These are phyloP conservation scores for Amiota mariae DNA, from an alignment of 2,888 invertebrate genomes.

Conservation along the genomic window DNA sequence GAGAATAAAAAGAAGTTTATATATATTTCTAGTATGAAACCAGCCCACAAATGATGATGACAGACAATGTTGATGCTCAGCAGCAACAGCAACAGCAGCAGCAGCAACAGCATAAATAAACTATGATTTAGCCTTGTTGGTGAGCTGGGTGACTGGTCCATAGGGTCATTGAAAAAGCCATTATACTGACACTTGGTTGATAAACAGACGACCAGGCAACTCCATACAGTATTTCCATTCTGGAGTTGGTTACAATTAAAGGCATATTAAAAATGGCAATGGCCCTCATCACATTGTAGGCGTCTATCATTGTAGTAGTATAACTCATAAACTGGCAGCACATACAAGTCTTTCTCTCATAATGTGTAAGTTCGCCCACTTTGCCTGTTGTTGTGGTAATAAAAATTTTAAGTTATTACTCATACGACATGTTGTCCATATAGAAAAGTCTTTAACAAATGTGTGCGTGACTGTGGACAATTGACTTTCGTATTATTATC, in stretches of 20 bases:
- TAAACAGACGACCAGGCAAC: constrained; percentile 31
- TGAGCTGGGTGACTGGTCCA: too few species aligned
- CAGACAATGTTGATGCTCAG: neutral
- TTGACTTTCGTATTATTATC: too few species aligned
- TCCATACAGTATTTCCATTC: neutral
- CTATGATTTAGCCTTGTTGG: neutral
- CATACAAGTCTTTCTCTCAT: neutral
- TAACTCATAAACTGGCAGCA: neutral
- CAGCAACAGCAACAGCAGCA: neutral
- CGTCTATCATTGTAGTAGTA: too few species aligned
- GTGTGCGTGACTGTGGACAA: constrained; percentile 13
- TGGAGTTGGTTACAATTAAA: constrained; percentile 53
- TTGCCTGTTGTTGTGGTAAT: neutral
- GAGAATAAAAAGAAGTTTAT: too few species aligned
- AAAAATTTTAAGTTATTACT: constrained; percentile 36
- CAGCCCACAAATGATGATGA: neutral
- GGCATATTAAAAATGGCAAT: constrained; percentile 56
- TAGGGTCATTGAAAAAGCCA: constrained; percentile 50
- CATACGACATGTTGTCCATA: constrained; percentile 43
- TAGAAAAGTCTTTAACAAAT: neutral
- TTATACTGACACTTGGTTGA: constrained; percentile 39
- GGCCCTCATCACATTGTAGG: too few species aligned
- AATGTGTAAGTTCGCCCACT: neutral
- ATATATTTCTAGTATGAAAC: too few species aligned
- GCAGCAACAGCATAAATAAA: too few species aligned